Base-by-base conservation (phyloP, 2,888 invertebrate genomes). In the Homarus gammarus region DNA sequence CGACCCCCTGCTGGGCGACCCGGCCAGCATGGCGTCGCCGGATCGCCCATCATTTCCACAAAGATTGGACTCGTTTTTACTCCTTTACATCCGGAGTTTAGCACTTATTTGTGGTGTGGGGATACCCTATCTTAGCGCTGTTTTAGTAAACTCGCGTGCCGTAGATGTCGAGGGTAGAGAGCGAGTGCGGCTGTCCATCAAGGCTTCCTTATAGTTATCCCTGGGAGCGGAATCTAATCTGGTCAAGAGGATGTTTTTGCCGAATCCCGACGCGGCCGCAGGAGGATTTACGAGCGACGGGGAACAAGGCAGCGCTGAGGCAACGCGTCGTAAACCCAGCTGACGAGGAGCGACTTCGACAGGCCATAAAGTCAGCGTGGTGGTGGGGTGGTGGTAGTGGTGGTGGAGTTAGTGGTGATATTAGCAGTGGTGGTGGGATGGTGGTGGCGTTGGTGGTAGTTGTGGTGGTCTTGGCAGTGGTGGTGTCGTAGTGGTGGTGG, bases 221-320 rank as follows among this genome's bases (percentile, higher is more conserved):
- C 79, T 61, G 31, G 79, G 36, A 79, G 79, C 79, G 79, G 79
- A 79, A 83, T 70, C 70, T 72, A 83, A 83, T 83, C 83, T 83
- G 33, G 51, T 44, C 49, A 36, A 51, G 83, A 72, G 83, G 83
- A 72, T 72, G 83, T 83, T 83, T 83, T 83, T 83, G 83, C 72
- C 83, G 49, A 49, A 51, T 72, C 79, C 79, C 61, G 79, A 61
- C 61, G 79, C 56, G 79, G 61, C 49, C 38, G 79, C 22, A 1
- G 79, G 44, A 38, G 79, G 83, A 83, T 83, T 83, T 83, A 83
- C 83, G 83, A 83, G 70, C 72, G 83, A 83, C 83, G 83, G 83
- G 72, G 72, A 83, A 83, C 83, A 83, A 83, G 83, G 83, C 83
- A 49, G 83, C 70, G 83, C 83, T 70, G 83, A 72, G 72, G 83